Evolutionary conservation across 2,113 vertebrate species (phyloP), one percentile per base, ranked within the genome.

Genomic region (Pollachius pollachius): DNA sequence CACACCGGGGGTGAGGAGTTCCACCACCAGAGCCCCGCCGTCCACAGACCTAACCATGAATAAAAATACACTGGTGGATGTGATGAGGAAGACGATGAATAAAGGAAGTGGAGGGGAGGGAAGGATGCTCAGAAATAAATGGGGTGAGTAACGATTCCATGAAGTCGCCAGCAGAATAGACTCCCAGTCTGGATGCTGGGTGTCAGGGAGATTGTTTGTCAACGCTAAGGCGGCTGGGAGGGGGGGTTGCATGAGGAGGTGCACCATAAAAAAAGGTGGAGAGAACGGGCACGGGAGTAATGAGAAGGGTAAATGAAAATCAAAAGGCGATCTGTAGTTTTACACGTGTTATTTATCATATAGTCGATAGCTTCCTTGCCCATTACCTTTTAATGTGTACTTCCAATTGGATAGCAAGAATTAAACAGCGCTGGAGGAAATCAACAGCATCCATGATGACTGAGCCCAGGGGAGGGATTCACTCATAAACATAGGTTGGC

Each of bases 371-470:
- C 82, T 70, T 88, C 82, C 89, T 88, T 84, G 81, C 68, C 85
- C 82, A 89, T 92, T 91, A 91, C 88, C 82, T 86, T 90, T 90
- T 89, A 91, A 92, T 91, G 88, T 81, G 83, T 77, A 87, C 84
- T 84, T 90, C 81, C 88, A 84, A 85, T 89, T 85, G 86, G 82
- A 86, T 2, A 71, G 86, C 83, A 88, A 88, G 88, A 92, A 90
- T 92, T 92, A 91, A 90, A 91, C 83, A 85, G 86, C 81, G 84
- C 88, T 88, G 66, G 80, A 86, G 81, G 85, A 89, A 86, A 88
- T 91, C 87, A 89, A 73, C 75, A 81, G 81, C 78, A 73, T 48
- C 79, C 82, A 34, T 83, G 83, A 89, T 88, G 84, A 85, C 80
- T 83, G 76, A 81, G 82, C 85, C 85, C 86, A 67, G 75, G 68